Evolutionary conservation across 1,140 invertebrate species (phyloP), one percentile per base, ranked within the genome.

Genomic region (Orchestia grillus): DNA sequence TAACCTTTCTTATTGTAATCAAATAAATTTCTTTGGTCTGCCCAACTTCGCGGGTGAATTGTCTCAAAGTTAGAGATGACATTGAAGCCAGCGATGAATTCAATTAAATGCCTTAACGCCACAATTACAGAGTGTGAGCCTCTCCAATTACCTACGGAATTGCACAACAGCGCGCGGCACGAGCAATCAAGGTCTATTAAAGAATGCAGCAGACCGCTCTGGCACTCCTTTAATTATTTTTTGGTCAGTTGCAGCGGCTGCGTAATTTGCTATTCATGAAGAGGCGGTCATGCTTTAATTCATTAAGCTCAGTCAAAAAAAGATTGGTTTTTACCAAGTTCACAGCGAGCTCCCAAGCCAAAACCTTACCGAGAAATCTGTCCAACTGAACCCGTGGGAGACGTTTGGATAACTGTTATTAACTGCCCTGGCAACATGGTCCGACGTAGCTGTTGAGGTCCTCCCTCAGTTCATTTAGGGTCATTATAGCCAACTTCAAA

Each of bases 201-300:
- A 77, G 28, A 77, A 77, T 77, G 62, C 62, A 77, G 62, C 28
- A 23, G 28, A 36, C 62, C 62, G 11, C 62, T 77, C 62, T 77
- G 62, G 36, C 62, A 77, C 62, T 77, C 62, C 62, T 77, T 77
- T 77, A 77, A 77, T 77, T 77, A 77, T 77, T 77, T 77, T 77
- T 77, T 3, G 11, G 62, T 77, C 28, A 77, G 28, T 77, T 77
- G 62, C 62, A 28, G 62, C 62, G 62, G 62, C 28, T 77, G 62
- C 62, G 62, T 77, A 77, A 36, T 77, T 77, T 77, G 15, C 28
- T 77, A 77, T 77, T 77, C 62, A 77, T 77, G 62, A 77, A 77
- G 62, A 77, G 62, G 62, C 36, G 62, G 62, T 36, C 11, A 77
- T 77, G 62, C 62, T 77, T 77, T 77, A 77, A 1, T 77, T 77